phyloP scores from a whole-genome alignment of 2,797 vertebrate species.

The Lerista edwardsae region DNA sequence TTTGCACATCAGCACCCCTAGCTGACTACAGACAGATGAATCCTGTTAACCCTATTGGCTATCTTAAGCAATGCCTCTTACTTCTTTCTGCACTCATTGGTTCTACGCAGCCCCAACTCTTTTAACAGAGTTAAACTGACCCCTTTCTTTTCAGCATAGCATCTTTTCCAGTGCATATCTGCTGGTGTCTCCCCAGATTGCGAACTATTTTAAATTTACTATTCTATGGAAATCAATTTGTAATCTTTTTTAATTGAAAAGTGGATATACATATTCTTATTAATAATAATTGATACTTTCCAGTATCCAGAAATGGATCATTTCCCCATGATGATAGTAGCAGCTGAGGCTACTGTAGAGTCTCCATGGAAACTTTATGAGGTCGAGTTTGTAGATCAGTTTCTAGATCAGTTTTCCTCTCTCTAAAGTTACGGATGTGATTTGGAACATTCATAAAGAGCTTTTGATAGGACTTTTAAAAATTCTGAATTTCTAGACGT shows the following conservation, averaged over 20 bases:
- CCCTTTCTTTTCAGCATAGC: too few species aligned
- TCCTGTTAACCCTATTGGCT: background rate
- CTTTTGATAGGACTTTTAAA: background rate
- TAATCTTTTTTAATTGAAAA: too few species aligned
- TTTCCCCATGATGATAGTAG: too few species aligned
- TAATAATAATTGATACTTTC: background rate
- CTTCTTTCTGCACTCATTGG: slow-evolving; percentile 9
- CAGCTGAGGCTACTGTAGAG: background rate
- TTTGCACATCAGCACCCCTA: background rate
- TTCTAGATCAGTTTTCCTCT: background rate
- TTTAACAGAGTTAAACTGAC: too few species aligned
- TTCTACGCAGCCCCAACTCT: background rate
- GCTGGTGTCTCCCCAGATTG: too few species aligned
- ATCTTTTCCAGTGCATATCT: too few species aligned
- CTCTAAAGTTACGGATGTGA: too few species aligned
- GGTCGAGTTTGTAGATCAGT: background rate
- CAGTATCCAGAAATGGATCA: background rate
- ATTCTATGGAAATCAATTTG: too few species aligned
- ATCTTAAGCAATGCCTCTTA: background rate
- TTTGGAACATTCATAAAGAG: background rate
- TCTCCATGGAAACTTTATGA: background rate
- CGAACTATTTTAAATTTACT: too few species aligned
- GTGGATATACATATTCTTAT: too few species aligned
- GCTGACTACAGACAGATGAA: background rate
- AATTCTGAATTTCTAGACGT: background rate